These are phyloP conservation scores for Castor canadensis DNA, from an alignment of 2,113 vertebrate species.

Conservation along the genomic window DNA sequence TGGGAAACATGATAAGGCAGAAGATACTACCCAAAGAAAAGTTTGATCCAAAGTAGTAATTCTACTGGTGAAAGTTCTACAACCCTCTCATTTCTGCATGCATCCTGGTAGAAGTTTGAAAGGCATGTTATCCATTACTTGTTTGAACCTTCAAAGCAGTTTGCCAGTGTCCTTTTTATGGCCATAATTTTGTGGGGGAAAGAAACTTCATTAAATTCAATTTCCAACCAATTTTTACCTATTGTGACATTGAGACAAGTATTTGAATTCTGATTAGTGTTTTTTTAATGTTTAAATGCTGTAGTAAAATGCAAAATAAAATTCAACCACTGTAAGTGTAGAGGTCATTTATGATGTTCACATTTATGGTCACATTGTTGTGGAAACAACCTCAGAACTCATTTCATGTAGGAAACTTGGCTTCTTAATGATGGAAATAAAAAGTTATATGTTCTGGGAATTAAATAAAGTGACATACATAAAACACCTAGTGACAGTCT, in stretches of 20 bases:
- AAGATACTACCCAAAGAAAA: background rate
- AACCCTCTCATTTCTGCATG: no score
- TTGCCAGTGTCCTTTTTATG: background rate
- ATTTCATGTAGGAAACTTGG: background rate
- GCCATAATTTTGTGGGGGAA: background rate
- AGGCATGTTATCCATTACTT: background rate
- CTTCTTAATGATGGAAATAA: background rate
- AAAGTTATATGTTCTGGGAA: background rate
- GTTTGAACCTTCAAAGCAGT: background rate
- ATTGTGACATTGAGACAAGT: background rate
- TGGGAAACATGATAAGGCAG: background rate
- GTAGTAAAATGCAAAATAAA: background rate
- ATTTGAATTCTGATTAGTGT: no score
- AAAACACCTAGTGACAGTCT: background rate
- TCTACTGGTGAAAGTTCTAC: no score
- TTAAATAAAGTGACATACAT: background rate
- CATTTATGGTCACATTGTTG: background rate
- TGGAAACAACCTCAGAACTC: background rate
- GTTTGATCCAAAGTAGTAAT: background rate
- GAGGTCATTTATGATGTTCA: background rate
- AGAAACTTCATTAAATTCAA: background rate
- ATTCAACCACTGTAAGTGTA: background rate
- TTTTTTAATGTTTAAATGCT: background rate
- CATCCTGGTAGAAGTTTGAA: rapidly evolving
- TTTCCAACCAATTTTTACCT: background rate